These are phyloP conservation scores for Xestia c-nigrum DNA, from an alignment of 2,888 invertebrate genomes.

Conservation along the genomic window DNA sequence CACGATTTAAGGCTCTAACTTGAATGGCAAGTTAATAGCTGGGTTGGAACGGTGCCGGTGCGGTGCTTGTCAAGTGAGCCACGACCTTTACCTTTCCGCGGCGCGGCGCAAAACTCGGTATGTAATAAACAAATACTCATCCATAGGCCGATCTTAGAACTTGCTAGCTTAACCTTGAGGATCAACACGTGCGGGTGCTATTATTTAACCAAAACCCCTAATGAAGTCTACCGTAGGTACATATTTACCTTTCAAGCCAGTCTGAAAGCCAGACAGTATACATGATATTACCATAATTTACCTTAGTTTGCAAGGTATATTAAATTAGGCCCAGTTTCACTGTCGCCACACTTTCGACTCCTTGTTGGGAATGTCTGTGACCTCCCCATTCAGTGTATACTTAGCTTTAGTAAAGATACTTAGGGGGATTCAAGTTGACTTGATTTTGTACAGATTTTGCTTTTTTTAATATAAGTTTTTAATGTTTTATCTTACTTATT, in stretches of 20 bases:
- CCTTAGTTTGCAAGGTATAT: conserved; percentile 39
- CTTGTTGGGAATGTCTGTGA: conserved; percentile 41
- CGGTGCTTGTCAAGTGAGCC: no score
- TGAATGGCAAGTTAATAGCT: no score
- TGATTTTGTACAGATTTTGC: not conserved
- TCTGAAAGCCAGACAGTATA: conserved; percentile 12
- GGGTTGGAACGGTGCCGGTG: no score
- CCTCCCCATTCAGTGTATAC: conserved; percentile 19
- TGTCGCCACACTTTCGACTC: conserved; percentile 40
- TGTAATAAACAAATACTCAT: not conserved
- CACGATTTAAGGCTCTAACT: no score
- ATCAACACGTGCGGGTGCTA: not conserved
- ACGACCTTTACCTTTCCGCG: no score
- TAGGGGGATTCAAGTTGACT: not conserved
- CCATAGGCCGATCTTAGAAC: not conserved
- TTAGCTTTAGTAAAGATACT: conserved; percentile 16
- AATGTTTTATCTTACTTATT: no score
- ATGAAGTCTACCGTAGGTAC: not conserved
- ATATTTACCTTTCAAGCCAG: conserved; percentile 2
- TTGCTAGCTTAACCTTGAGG: not conserved
- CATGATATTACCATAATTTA: conserved; percentile 50
- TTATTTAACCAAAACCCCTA: not conserved
- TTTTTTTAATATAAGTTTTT: not conserved
- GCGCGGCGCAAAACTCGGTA: not conserved
- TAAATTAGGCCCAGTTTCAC: conserved; percentile 57